Evolutionary conservation across 2,888 invertebrate species (phyloP), one percentile per base, ranked within the genome.

Genomic region (Entomobrya multifasciata): DNA sequence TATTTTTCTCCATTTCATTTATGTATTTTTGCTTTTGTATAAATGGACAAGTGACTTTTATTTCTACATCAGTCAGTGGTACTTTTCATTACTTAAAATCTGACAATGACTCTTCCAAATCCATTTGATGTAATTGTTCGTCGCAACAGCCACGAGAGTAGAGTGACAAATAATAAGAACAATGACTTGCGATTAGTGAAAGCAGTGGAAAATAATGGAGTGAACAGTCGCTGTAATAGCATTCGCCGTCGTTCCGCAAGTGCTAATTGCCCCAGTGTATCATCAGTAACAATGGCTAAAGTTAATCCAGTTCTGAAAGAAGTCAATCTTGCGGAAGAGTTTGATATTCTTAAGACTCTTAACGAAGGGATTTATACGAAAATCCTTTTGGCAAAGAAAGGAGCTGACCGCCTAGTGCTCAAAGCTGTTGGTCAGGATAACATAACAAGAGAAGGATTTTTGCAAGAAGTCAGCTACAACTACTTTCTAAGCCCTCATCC

Each of bases 401-500:
- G 94, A 1, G 93, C 94, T 44, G 95, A 89, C 5, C 72, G 85
- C 0, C n/a, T 96, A 30, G 95, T 95, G 0, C 93, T 96, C 11
- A 96, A 96, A 91, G 94, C 94, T 0, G 94, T 95, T 0, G 94
- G 49, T n/a, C 67, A 80, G 1, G 94, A 94, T 88, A 91, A 94
- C 44, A 94, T 94, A 3, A 93, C 93, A 0, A 92, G 93, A 36
- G 94, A 93, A 89, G 94, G 96, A 91, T 96, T 96, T 92, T 94
- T 95, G 91, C 94, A 95, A 72, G 96, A 96, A 92, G 95, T 95
- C 92, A 95, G 96, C 91, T 95, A 95, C 92, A 95, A 95, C 89
- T 95, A 95, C 91, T 95, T 95, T 92, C 93, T 96, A 0, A 95
- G 95, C 60, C 95, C 96, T n/a, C 96, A 96, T 92, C 95, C 94